Conservation (phyloP, 2,113 vertebrate genomes). For the Gymnorhina tibicen region DNA sequence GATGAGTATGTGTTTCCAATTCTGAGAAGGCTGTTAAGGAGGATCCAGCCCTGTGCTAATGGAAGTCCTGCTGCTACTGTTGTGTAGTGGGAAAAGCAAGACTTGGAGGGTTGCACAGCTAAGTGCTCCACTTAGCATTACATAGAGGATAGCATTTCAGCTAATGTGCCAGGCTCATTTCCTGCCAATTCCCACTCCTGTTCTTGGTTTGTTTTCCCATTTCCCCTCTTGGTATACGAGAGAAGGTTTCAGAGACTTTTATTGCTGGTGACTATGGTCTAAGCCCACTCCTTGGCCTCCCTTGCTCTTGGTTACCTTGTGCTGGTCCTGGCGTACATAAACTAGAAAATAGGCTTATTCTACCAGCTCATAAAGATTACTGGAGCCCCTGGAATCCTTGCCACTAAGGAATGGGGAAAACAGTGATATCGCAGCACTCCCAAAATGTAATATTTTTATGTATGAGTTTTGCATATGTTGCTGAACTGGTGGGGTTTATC, state of each 20-base stretch:
- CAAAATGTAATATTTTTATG: not conserved
- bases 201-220: not conserved
- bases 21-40: not conserved
- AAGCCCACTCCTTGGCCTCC: not conserved
- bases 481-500: not conserved
- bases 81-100: not conserved
- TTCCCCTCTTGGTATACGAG: not conserved
- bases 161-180: not conserved
- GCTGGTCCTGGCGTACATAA: not conserved
- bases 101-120: not conserved
- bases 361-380: not conserved
- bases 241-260: not conserved
- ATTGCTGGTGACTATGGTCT: not conserved
- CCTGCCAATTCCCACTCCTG: not conserved
- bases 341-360: not conserved
- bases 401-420: not conserved
- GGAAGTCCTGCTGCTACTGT: not conserved
- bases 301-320: not conserved
- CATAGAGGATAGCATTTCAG: not conserved
- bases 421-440: accelerated
- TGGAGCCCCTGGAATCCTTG: not conserved
- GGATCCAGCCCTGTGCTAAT: conserved; percentile 12
- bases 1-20: not conserved
- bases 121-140: not conserved
- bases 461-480: not conserved